Percentiles rank a stretch among this genome's conserved stretches.
These are phyloP conservation scores for Drosophila paramelanica DNA, from an alignment of 2,888 invertebrate species.

Conservation along the genomic window DNA sequence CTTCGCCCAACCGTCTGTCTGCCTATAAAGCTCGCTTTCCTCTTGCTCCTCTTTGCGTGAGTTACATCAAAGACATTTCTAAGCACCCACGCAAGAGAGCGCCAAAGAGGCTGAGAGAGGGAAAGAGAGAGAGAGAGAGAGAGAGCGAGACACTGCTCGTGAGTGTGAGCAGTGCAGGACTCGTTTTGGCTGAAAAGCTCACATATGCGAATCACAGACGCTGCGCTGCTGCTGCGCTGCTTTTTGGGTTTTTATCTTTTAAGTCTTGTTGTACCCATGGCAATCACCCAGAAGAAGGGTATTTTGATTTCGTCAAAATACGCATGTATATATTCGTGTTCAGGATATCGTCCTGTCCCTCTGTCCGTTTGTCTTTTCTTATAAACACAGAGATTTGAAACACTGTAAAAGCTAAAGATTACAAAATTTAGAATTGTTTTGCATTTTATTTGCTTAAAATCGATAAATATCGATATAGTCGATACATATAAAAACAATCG, in stretches of 20 bases:
- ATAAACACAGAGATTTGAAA: too few relatives aligned
- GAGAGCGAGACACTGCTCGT: not conserved
- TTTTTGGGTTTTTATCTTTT: too few relatives aligned
- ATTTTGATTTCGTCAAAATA: not conserved
- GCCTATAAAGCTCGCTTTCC: conserved; percentile 1
- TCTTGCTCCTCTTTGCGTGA: conserved; percentile 14
- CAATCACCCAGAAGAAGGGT: not conserved
- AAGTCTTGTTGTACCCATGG: too few relatives aligned
- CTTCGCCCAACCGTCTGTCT: not conserved
- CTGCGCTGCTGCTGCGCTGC: conserved; percentile 13
- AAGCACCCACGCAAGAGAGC: conserved; percentile 27
- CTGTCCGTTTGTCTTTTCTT: too few relatives aligned
- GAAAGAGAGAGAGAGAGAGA: not conserved
- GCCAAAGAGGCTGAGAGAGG: not conserved
- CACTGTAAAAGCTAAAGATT: too few relatives aligned
- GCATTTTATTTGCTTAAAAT: too few relatives aligned
- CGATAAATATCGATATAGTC: too few relatives aligned
- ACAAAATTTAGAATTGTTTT: too few relatives aligned
- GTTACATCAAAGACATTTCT: conserved; percentile 50
- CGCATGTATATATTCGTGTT: too few relatives aligned
- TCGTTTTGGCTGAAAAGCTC: conserved; percentile 22
- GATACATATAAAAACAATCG: too few relatives aligned
- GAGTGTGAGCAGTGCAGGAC: conserved; percentile 5
- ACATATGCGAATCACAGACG: conserved; percentile 52
- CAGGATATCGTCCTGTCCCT: too few relatives aligned